A percentile compares a stretch with the other conserved stretches of the same genome.
Evolutionary conservation across 2,113 vertebrate genomes (phyloP).

Genomic region (Ptyas mucosa): DNA sequence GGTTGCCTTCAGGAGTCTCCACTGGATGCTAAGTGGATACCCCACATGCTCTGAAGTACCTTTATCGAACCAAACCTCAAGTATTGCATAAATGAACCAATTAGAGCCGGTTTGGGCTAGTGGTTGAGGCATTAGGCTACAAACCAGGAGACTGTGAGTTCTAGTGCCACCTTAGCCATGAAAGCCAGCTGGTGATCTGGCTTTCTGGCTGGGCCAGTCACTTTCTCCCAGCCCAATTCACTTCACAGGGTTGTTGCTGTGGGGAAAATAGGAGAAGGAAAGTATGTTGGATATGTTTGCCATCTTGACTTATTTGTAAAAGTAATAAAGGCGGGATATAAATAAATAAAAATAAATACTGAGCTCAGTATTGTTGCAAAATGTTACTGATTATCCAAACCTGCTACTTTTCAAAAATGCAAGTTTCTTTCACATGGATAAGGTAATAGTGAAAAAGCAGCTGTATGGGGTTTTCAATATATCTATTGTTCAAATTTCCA

Average conservation of each 20-base stretch:
- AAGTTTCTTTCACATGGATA: neutral
- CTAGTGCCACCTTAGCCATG: neutral
- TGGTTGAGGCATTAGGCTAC: neutral
- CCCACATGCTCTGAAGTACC: neutral
- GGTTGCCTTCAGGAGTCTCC: neutral
- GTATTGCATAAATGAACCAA: neutral
- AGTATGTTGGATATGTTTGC: too few species aligned
- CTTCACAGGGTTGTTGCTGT: too few species aligned
- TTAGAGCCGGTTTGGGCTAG: neutral
- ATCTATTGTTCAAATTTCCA: neutral
- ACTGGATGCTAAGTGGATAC: neutral
- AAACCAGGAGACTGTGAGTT: neutral
- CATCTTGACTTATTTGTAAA: neutral
- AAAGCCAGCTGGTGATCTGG: neutral
- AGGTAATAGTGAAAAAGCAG: neutral
- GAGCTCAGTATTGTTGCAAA: neutral
- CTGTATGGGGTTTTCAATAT: neutral
- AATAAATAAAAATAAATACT: neutral
- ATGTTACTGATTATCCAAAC: neutral
- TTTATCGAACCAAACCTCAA: neutral
- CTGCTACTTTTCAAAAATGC: neutral
- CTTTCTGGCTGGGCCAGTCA: too few species aligned
- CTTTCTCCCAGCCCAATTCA: neutral
- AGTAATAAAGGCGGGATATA: neutral
- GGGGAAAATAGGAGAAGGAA: too few species aligned